Evolutionary conservation across 2,797 vertebrate genomes (phyloP).

Genomic region (Parauchenoglanis ngamensis): DNA sequence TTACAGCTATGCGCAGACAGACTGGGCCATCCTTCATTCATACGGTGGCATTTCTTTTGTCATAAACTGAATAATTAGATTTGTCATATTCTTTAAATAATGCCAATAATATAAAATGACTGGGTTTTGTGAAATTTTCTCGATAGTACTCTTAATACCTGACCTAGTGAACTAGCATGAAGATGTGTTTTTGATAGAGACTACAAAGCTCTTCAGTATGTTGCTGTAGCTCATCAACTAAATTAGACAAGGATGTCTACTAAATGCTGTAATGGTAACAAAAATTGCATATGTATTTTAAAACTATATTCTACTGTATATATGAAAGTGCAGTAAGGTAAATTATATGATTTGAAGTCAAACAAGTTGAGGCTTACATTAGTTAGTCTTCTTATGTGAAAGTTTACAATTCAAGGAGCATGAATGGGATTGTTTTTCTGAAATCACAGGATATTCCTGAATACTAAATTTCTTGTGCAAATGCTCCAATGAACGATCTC

Average conservation of each 20-base stretch:
- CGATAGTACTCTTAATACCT: not conserved
- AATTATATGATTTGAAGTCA: not conserved
- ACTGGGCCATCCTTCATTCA: not conserved
- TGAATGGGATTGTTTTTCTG: not conserved
- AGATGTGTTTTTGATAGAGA: too few species aligned
- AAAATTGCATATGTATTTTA: not conserved
- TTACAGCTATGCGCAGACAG: not conserved
- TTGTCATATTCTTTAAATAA: not conserved
- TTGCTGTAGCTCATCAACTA: too few species aligned
- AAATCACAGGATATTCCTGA: not conserved
- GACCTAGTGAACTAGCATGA: not conserved
- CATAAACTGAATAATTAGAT: not conserved
- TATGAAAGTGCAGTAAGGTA: not conserved
- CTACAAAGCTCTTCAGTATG: too few species aligned
- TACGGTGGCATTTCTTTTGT: not conserved
- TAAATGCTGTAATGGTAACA: too few species aligned
- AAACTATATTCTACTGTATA: not conserved
- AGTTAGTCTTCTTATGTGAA: not conserved
- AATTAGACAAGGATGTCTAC: too few species aligned
- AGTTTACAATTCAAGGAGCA: not conserved
- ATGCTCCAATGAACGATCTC: not conserved
- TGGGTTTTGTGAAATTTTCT: not conserved
- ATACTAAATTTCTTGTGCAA: not conserved
- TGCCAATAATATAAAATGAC: not conserved
- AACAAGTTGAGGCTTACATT: too few species aligned